Evolutionary conservation across 2,888 invertebrate genomes (phyloP).

Genomic region (Polyploca ridens): DNA sequence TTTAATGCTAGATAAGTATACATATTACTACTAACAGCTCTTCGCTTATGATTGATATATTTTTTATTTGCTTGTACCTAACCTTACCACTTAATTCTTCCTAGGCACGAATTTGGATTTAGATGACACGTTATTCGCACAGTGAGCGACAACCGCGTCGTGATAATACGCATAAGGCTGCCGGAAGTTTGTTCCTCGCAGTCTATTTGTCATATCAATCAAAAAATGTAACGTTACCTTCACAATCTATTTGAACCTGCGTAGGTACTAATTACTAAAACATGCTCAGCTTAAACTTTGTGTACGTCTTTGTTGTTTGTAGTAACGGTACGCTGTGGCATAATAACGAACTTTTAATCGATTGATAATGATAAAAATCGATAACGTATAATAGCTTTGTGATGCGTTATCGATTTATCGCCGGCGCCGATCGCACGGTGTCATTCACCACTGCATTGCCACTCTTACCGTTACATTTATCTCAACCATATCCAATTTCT

Average conservation of each 20-base stretch:
- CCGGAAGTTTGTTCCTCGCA: conserved; percentile 48
- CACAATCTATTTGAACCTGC: conserved; percentile 25
- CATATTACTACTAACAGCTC: too few species aligned
- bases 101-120: conserved; percentile 20
- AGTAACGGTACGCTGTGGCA: conserved; percentile 1
- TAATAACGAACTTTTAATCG: conserved; percentile 13
- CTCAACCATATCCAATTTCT: conserved; percentile 45
- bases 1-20: too few species aligned
- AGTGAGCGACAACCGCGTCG: conserved; percentile 30
- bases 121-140: conserved; percentile 12
- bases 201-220: conserved; percentile 48
- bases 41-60: background rate
- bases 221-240: conserved; percentile 27
- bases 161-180: conserved; percentile 38
- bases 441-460: conserved; percentile 56
- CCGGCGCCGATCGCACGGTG: conserved; percentile 57
- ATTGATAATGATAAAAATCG: conserved; percentile 27
- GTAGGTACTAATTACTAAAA: conserved; percentile 31
- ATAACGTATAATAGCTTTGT: conserved; percentile 41
- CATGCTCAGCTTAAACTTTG: conserved; percentile 30
- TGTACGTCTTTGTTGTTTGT: conserved; percentile 3
- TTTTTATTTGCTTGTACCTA: background rate
- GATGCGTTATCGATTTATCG: conserved; percentile 47
- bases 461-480: conserved; percentile 49
- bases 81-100: conserved; percentile 16